Evolutionary conservation across 2,113 vertebrate species (phyloP).

Genomic region (Gopherus evgoodei): DNA sequence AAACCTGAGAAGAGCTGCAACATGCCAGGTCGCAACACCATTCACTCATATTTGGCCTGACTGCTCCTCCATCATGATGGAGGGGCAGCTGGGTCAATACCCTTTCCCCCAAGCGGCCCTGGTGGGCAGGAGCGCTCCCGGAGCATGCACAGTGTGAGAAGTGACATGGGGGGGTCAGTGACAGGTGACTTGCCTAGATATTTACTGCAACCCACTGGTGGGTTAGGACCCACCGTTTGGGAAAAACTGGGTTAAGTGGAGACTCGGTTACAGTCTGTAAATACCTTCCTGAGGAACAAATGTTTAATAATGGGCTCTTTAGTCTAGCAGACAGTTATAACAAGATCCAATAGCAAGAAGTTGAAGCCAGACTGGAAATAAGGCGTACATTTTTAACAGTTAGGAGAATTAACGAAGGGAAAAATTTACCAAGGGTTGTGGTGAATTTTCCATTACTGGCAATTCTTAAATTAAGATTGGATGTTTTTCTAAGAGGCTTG

Average conservation of each 20-base stretch:
- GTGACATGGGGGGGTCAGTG: background rate
- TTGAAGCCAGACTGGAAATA: background rate
- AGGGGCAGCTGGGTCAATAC: too few species aligned
- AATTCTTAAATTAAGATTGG: background rate
- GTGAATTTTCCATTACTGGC: background rate
- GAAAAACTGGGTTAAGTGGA: background rate
- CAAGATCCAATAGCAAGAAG: background rate
- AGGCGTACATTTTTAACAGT: background rate
- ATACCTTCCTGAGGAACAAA: background rate
- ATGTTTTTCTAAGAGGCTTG: background rate
- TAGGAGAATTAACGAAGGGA: background rate
- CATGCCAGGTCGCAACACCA: background rate
- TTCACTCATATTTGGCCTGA: background rate
- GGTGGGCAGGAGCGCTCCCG: background rate
- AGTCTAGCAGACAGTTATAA: background rate
- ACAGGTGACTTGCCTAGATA: background rate
- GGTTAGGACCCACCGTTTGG: background rate
- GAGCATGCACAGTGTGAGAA: background rate
- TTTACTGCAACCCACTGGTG: background rate
- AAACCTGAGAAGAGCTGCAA: too few species aligned
- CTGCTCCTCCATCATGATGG: background rate
- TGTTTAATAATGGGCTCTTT: background rate
- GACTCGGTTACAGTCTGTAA: background rate
- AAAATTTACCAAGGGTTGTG: background rate
- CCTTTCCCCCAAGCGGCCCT: background rate